Evolutionary conservation across 2,797 vertebrate genomes (phyloP).

Genomic region (Gallinago nigripennis): DNA sequence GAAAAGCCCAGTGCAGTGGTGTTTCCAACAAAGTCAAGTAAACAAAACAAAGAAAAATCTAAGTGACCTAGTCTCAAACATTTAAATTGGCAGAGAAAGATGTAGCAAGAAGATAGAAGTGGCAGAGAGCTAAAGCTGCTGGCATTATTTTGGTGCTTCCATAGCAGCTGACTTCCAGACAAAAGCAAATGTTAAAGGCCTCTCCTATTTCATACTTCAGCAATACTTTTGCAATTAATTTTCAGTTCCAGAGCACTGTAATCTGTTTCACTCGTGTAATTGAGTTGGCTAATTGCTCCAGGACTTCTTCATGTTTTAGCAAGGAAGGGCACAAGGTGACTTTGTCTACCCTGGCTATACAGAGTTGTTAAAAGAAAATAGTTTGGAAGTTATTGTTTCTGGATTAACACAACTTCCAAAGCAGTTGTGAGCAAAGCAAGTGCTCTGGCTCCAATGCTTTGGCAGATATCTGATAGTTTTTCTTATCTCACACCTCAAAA

Average conservation of each 20-base stretch:
- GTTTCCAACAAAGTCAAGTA: neutral
- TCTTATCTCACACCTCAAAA: neutral
- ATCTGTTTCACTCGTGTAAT: neutral
- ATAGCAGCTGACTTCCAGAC: neutral
- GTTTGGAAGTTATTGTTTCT: neutral
- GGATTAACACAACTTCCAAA: neutral
- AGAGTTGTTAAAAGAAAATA: neutral
- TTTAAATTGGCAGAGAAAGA: neutral
- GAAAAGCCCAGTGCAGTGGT: neutral
- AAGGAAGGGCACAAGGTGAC: neutral
- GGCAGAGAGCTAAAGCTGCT: neutral
- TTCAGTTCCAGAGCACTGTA: neutral
- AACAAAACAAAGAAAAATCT: neutral
- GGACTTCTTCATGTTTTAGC: neutral
- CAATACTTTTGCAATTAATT: neutral
- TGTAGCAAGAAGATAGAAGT: neutral
- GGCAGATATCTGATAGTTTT: neutral
- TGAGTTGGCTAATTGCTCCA: neutral
- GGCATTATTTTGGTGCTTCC: neutral
- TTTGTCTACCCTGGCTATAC: neutral
- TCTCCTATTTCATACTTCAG: neutral
- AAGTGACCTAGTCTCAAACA: neutral
- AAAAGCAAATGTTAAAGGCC: neutral
- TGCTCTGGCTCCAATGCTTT: rapidly evolving
- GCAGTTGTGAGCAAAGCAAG: neutral